Conservation (phyloP, 2,113 vertebrate genomes). For the Neotoma lepida region DNA sequence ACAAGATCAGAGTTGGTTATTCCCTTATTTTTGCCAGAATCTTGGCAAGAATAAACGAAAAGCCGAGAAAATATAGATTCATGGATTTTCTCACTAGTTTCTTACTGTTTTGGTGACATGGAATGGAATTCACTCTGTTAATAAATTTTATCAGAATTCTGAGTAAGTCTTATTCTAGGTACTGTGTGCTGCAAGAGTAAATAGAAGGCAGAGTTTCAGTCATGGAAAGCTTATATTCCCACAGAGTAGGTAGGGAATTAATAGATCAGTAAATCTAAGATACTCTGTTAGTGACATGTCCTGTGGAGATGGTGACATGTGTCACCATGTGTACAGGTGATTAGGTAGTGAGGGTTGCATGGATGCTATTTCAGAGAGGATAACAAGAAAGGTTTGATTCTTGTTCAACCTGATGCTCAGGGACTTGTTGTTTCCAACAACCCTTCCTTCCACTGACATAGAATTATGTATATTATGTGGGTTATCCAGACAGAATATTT, state of each 20-base stretch:
- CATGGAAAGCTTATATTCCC: not conserved
- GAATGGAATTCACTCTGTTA: not conserved
- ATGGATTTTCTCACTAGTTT: not conserved
- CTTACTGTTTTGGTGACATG: not conserved
- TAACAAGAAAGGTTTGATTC: not conserved
- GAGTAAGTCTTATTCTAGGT: not conserved
- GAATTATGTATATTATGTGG: not conserved
- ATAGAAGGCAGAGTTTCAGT: not conserved
- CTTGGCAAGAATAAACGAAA: not conserved
- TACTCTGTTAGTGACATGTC: not conserved
- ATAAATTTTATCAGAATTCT: not conserved
- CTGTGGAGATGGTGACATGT: not conserved
- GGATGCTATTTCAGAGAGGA: not conserved
- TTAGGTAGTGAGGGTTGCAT: too few relatives aligned
- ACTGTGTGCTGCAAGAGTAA: not conserved
- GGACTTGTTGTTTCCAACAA: not conserved
- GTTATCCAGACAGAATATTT: not conserved
- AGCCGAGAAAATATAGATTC: not conserved
- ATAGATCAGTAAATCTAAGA: not conserved
- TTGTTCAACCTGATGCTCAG: not conserved
- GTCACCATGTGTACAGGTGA: not conserved
- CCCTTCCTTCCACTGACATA: not conserved
- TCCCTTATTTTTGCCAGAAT: not conserved
- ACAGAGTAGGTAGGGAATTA: not conserved
- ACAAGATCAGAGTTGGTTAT: not conserved